These are phyloP conservation scores for Erannis defoliaria DNA, from an alignment of 2,888 invertebrate genomes.

Conservation along the genomic window DNA sequence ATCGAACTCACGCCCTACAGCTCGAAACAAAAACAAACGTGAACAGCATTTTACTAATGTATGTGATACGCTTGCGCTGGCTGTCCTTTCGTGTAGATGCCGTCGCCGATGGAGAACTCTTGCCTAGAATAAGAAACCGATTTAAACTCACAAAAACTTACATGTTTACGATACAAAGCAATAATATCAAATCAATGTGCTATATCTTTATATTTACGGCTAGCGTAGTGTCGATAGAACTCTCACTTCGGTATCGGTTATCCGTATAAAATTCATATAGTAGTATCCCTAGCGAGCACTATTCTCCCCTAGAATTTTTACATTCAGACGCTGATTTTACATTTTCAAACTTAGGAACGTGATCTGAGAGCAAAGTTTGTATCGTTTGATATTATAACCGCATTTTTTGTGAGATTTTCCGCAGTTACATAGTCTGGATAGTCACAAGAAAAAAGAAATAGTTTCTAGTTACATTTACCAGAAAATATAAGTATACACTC, in stretches of 20 bases:
- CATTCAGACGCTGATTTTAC: constrained; percentile 76
- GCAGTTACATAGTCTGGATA: constrained; percentile 22
- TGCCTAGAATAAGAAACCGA: no score
- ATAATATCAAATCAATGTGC: constrained; percentile 34
- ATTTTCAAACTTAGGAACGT: constrained; percentile 76
- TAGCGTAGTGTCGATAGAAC: constrained; percentile 32
- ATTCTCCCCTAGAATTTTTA: constrained; percentile 69
- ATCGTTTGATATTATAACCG: constrained; percentile 66
- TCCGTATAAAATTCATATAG: constrained; percentile 41
- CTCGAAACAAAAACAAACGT: no score
- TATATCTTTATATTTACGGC: constrained; percentile 40
- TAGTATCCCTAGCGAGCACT: constrained; percentile 49
- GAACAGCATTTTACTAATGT: no score
- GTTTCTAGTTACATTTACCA: background rate
- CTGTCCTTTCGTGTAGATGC: no score
- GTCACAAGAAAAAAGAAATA: constrained; percentile 4
- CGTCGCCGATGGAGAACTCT: no score
- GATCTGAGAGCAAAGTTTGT: constrained; percentile 67
- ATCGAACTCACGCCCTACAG: no score
- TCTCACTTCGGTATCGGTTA: constrained; percentile 30
- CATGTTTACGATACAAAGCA: no score
- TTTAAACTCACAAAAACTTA: no score
- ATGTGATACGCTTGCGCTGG: no score
- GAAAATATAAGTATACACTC: background rate
- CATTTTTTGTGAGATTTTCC: constrained; percentile 46